Evolutionary conservation across 2,797 vertebrate species (phyloP).

Genomic region (Chromis chromis): DNA sequence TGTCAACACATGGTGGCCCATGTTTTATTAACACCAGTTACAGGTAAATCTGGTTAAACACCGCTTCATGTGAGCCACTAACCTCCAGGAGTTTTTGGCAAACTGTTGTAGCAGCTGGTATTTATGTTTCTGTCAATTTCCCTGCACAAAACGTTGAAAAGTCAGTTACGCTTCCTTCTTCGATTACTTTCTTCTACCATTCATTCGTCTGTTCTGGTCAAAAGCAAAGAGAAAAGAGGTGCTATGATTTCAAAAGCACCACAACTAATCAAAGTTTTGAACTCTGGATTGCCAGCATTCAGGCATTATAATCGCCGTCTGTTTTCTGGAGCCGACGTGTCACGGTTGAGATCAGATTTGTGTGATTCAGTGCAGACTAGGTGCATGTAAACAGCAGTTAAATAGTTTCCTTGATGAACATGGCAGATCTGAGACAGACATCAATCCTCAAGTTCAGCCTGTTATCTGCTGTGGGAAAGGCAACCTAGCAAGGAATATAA

Average conservation of each 20-base stretch:
- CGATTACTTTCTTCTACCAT: not conserved
- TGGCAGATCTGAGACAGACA: conserved; percentile 73
- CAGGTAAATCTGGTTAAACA: conserved; percentile 38
- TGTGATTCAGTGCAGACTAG: conserved; percentile 54
- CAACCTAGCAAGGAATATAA: conserved; percentile 72
- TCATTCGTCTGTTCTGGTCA: conserved; percentile 5
- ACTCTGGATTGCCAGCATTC: conserved; percentile 11
- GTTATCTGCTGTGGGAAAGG: conserved; percentile 75
- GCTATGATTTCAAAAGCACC: not conserved
- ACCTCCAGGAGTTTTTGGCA: conserved; percentile 1
- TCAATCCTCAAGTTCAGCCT: conserved; percentile 79
- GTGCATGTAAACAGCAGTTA: conserved; percentile 71
- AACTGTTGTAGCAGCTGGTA: conserved; percentile 10
- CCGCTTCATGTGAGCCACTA: not conserved
- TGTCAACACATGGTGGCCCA: conserved; percentile 8
- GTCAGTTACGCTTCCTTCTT: not conserved
- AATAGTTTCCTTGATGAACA: conserved; percentile 71
- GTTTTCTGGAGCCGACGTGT: conserved; percentile 18
- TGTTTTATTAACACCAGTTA: conserved; percentile 37
- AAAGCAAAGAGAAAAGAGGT: not conserved
- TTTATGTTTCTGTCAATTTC: not conserved
- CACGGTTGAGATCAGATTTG: conserved; percentile 47
- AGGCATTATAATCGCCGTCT: not conserved
- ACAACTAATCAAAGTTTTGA: conserved; percentile 30
- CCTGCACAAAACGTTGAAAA: not conserved